Evolutionary conservation across 2,113 vertebrate species (phyloP).

Genomic region (Ciconia boyciana): DNA sequence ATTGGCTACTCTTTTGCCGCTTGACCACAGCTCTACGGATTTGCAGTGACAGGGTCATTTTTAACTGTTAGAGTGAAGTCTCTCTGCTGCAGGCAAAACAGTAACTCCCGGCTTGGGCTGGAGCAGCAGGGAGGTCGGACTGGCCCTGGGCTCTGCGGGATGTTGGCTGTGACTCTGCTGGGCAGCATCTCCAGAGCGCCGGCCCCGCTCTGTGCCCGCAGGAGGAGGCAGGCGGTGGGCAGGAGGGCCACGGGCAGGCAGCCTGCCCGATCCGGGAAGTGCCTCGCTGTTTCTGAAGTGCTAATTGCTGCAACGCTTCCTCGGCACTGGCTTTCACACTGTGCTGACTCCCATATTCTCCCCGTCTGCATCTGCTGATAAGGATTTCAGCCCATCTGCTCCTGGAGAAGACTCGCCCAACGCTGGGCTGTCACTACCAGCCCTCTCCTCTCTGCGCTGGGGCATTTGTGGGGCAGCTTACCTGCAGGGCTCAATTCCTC

Average conservation of each 20-base stretch:
- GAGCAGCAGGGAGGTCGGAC: not conserved
- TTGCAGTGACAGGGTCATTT: not conserved
- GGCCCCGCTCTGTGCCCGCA: not conserved
- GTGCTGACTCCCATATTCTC: not conserved
- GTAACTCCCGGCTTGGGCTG: not conserved
- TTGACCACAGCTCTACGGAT: not conserved
- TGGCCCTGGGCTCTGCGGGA: not conserved
- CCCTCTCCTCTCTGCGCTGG: not conserved
- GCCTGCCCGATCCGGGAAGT: not conserved
- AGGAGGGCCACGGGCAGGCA: not conserved
- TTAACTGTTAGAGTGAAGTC: not conserved
- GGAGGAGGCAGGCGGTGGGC: not conserved
- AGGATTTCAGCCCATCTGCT: not conserved
- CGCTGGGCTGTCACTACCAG: fast-evolving
- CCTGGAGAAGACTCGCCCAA: not conserved
- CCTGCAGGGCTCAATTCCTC: not conserved
- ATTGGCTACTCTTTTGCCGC: not conserved
- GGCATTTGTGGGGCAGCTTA: not conserved
- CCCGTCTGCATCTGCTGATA: not conserved
- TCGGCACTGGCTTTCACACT: not conserved
- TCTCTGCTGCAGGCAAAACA: not conserved
- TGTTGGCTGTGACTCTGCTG: not conserved
- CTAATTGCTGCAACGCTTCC: not conserved
- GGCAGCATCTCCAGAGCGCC: not conserved
- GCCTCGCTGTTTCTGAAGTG: not conserved